These are phyloP conservation scores for Tineola bisselliella DNA, from an alignment of 2,888 invertebrate genomes.

Conservation along the genomic window DNA sequence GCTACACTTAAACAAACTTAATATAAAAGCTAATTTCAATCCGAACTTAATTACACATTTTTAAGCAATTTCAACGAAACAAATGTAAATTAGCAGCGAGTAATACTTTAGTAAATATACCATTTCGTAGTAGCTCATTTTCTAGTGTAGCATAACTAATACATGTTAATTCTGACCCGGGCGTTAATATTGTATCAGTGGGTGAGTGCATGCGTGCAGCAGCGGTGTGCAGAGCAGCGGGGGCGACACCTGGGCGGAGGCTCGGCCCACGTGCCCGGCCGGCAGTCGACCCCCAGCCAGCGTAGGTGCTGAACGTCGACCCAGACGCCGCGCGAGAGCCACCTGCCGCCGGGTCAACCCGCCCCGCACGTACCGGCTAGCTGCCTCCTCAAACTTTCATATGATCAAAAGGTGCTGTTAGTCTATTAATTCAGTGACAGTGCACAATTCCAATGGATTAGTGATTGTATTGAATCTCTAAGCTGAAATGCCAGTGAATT, in stretches of 20 bases:
- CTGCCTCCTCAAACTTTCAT: not conserved
- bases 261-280: constrained; percentile 14
- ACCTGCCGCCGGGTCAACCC: not conserved
- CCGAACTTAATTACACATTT: too few relatives aligned
- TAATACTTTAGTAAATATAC: not conserved
- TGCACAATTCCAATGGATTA: not conserved
- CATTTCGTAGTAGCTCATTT: not conserved
- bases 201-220: constrained; percentile 10
- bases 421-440: constrained; percentile 3
- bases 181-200: constrained; percentile 2
- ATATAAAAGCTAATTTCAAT: too few relatives aligned
- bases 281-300: constrained; percentile 15
- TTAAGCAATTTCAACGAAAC: not conserved
- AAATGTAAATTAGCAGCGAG: not conserved
- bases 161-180: not conserved
- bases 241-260: constrained; percentile 12
- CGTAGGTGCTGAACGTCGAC: constrained; percentile 10
- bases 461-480: not conserved
- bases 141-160: not conserved
- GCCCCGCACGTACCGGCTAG: not conserved
- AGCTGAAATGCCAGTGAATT: not conserved
- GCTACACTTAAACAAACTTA: too few relatives aligned
- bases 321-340: not conserved
- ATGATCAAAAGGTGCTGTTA: not conserved
- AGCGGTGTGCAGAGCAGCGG: not conserved